Percentiles rank a stretch among this genome's conserved stretches.
Evolutionary conservation across 2,888 invertebrate genomes (phyloP).

Genomic region (Caenorhabditis parvicauda): DNA sequence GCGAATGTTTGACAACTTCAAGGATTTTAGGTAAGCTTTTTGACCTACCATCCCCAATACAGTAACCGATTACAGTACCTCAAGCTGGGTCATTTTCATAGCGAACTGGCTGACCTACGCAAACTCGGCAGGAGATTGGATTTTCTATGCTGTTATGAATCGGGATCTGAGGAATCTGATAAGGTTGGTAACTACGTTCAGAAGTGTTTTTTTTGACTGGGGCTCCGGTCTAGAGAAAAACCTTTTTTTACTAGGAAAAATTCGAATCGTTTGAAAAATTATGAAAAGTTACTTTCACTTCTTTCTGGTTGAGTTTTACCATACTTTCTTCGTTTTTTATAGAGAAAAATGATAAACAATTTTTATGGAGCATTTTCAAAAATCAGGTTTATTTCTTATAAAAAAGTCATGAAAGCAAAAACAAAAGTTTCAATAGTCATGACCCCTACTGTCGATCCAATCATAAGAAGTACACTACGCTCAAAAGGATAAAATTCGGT

Average conservation of each 20-base stretch:
- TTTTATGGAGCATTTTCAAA: too few species aligned
- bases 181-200: constrained; percentile 44
- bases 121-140: constrained; percentile 59
- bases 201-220: background rate
- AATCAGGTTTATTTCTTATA: too few species aligned
- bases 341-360: too few species aligned
- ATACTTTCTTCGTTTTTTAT: too few species aligned
- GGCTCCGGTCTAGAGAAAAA: background rate
- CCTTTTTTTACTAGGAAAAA: constrained; percentile 11
- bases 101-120: constrained; percentile 56
- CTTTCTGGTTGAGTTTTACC: background rate
- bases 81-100: constrained; percentile 48
- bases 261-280: constrained; percentile 1
- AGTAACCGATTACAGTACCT: constrained; percentile 14
- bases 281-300: background rate
- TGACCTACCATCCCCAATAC: background rate
- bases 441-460: too few species aligned
- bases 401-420: too few species aligned
- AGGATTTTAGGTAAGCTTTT: constrained; percentile 31
- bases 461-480: too few species aligned
- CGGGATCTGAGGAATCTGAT: constrained; percentile 58
- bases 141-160: constrained; percentile 60
- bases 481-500: too few species aligned
- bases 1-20: constrained; percentile 39
- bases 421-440: too few species aligned